phyloP scores from a whole-genome alignment of 2,113 vertebrate species.

The Empidonax traillii region DNA sequence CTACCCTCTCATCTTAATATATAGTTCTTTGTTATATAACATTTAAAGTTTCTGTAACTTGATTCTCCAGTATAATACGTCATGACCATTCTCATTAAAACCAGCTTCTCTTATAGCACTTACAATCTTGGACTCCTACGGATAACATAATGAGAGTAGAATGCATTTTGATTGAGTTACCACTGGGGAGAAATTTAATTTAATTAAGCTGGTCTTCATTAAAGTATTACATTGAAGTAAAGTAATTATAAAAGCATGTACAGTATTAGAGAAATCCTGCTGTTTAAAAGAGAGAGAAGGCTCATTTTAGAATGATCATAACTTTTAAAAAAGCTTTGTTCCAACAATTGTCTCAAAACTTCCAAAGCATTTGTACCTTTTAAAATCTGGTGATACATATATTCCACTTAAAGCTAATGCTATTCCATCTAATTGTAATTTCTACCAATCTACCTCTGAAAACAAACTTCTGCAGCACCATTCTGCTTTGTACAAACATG shows the following conservation, averaged over 20 bases:
- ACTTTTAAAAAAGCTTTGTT: conserved; percentile 21
- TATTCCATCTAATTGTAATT: not conserved
- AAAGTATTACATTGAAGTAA: conserved; percentile 75
- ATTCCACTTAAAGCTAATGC: not conserved
- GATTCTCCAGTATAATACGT: conserved; percentile 65
- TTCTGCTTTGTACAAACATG: not conserved
- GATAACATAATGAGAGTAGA: conserved; percentile 77
- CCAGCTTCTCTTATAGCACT: conserved; percentile 64
- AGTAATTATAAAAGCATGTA: conserved; percentile 75
- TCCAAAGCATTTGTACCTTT: conserved; percentile 7
- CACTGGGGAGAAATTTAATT: conserved; percentile 81
- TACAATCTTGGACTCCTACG: conserved; percentile 71
- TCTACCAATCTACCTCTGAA: not conserved
- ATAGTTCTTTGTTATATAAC: conserved; percentile 50
- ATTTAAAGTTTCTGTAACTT: conserved; percentile 67
- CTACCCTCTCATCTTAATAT: conserved; percentile 58
- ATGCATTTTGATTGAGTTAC: conserved; percentile 80
- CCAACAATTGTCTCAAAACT: conserved; percentile 29
- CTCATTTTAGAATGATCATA: conserved; percentile 15
- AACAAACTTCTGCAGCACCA: not conserved
- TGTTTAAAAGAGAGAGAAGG: conserved; percentile 52
- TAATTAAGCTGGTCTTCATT: conserved; percentile 82
- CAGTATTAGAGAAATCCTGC: conserved; percentile 61
- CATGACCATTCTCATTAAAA: conserved; percentile 72
- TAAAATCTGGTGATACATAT: not conserved